Conservation (phyloP, 2,888 invertebrate genomes). For the Cerastoderma edule region DNA sequence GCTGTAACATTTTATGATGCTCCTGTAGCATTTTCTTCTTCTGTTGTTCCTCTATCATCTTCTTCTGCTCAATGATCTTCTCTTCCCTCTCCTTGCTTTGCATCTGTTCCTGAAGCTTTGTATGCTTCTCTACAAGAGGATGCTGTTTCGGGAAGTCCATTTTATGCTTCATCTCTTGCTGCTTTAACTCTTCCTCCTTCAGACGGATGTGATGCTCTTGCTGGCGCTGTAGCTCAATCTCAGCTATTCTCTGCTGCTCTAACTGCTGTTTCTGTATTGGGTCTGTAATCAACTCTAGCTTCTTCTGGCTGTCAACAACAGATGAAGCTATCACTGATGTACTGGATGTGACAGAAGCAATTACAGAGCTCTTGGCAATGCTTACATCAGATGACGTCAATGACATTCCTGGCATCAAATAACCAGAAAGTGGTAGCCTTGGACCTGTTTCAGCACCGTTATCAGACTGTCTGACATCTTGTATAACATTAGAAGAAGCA, state of each 20-base stretch:
- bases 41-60: slow-evolving; percentile 36
- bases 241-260: slow-evolving; percentile 37
- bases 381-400: slow-evolving; percentile 37
- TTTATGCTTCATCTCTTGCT: slow-evolving; percentile 43
- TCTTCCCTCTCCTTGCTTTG: slow-evolving; percentile 46
- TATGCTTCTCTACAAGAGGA: slow-evolving; percentile 44
- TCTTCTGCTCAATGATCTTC: slow-evolving; percentile 29
- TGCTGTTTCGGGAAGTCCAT: slow-evolving; percentile 45
- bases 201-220: slow-evolving; percentile 52
- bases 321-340: slow-evolving; percentile 33
- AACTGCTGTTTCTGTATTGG: slow-evolving; percentile 35
- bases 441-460: slow-evolving; percentile 27
- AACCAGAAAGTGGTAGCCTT: slow-evolving; percentile 45
- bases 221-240: slow-evolving; percentile 43
- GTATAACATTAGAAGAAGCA: slow-evolving; percentile 37
- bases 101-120: slow-evolving; percentile 47
- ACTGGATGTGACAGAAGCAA: slow-evolving; percentile 35
- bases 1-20: slow-evolving; percentile 45
- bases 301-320: slow-evolving; percentile 20
- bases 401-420: slow-evolving; percentile 48
- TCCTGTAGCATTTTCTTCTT: slow-evolving; percentile 39
- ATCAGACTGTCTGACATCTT: slow-evolving; percentile 28
- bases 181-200: slow-evolving; percentile 39
- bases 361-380: slow-evolving; percentile 42
- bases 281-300: slow-evolving; percentile 20